Evolutionary conservation across 2,888 invertebrate species (phyloP).

Genomic region (Tineola bisselliella): DNA sequence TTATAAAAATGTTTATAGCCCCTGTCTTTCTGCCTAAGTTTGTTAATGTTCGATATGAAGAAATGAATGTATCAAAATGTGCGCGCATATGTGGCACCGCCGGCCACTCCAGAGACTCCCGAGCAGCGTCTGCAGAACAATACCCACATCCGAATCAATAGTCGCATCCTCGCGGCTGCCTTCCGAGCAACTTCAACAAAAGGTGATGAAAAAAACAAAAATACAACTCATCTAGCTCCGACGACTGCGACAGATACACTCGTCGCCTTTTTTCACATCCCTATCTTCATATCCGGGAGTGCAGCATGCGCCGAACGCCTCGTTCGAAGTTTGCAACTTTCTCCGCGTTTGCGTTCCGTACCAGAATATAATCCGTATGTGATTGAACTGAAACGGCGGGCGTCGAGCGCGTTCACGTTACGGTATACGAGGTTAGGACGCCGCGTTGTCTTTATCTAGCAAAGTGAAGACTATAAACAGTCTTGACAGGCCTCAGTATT

Average conservation of each 20-base stretch:
- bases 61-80: too few relatives aligned
- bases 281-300: slow-evolving; percentile 62
- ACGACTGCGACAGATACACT: slow-evolving; percentile 11
- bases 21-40: neutral
- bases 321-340: neutral
- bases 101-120: neutral
- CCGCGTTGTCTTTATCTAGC: slow-evolving; percentile 18
- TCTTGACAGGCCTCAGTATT: slow-evolving; percentile 23
- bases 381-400: neutral
- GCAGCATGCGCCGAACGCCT: slow-evolving; percentile 15
- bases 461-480: slow-evolving; percentile 21
- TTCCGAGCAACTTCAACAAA: slow-evolving; percentile 13
- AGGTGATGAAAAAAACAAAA: slow-evolving; percentile 13
- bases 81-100: neutral
- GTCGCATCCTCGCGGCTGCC: neutral
- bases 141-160: slow-evolving; percentile 1
- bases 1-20: neutral
- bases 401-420: neutral
- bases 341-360: neutral
- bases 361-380: neutral
- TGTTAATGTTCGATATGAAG: too few relatives aligned
- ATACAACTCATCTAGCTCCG: slow-evolving; percentile 12
- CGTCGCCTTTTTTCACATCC: slow-evolving; percentile 39
- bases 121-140: neutral
- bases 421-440: slow-evolving; percentile 4